Conservation (phyloP, 2,113 vertebrate genomes). For the Notiomystis cincta region DNA sequence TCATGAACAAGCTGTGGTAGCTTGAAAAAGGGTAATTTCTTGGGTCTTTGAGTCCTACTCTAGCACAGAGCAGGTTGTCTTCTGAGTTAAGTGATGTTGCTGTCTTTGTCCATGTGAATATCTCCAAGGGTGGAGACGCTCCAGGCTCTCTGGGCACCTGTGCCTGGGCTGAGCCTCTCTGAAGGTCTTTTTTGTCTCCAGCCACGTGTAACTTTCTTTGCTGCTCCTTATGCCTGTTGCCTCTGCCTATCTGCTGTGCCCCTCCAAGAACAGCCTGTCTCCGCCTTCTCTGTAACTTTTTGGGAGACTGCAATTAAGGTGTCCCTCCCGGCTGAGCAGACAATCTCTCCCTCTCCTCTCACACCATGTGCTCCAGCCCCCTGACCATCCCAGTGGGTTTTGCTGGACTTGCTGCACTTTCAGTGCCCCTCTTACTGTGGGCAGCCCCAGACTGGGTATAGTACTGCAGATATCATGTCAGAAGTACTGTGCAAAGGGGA, state of each 20-base stretch:
- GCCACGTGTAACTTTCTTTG: background rate
- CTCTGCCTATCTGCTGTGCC: background rate
- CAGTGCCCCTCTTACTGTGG: background rate
- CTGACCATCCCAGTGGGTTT: background rate
- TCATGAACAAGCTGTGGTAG: background rate
- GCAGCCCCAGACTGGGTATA: background rate
- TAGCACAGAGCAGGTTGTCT: background rate
- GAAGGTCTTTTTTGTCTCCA: background rate
- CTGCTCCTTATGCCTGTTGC: background rate
- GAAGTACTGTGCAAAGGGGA: background rate
- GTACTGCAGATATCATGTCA: background rate
- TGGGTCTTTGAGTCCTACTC: background rate
- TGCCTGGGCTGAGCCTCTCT: background rate
- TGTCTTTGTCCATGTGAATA: background rate
- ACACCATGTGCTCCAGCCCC: accelerated
- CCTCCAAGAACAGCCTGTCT: background rate
- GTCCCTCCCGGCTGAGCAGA: background rate
- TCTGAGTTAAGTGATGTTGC: background rate
- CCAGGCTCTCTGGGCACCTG: background rate
- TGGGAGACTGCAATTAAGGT: background rate
- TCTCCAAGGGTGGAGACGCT: background rate
- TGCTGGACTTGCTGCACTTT: background rate
- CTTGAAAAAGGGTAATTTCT: background rate
- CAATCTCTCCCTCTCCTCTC: background rate
- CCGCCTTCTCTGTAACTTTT: background rate